Percentiles rank a stretch among this genome's conserved stretches.
phyloP scores from a whole-genome alignment of 2,888 invertebrate species.

The Synergus laeviventris region DNA sequence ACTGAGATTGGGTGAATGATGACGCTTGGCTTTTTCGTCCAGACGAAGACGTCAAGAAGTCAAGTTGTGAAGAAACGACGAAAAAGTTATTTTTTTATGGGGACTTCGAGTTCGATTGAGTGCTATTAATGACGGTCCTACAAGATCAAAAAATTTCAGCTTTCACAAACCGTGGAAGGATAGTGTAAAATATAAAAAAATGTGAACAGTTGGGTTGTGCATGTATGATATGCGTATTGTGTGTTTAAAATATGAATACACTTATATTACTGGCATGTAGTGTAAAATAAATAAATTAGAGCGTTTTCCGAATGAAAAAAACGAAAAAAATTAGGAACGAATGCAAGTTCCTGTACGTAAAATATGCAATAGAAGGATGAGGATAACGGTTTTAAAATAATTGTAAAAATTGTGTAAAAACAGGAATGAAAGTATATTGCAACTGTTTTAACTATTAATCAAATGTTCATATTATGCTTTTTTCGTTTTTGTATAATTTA shows the following conservation, averaged over 20 bases:
- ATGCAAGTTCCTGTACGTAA: not conserved
- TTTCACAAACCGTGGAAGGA: not conserved
- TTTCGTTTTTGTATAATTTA: not conserved
- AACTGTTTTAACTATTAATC: not conserved
- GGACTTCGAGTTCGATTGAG: constrained; percentile 37
- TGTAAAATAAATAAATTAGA: constrained; percentile 21
- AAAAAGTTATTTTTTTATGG: constrained; percentile 37
- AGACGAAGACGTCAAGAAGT: constrained; percentile 7
- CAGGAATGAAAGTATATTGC: constrained; percentile 17
- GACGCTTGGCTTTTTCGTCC: constrained; percentile 40
- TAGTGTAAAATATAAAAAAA: constrained; percentile 36
- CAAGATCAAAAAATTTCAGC: not conserved
- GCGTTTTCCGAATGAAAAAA: not conserved
- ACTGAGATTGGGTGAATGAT: constrained; percentile 58
- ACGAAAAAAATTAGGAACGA: not conserved
- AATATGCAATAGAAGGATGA: not conserved
- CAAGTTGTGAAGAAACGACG: constrained; percentile 20
- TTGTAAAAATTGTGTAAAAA: constrained; percentile 32
- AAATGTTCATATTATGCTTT: not conserved
- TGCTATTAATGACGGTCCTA: not conserved
- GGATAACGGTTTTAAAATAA: not conserved
- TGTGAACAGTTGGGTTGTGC: constrained; percentile 25
- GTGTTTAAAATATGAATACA: not conserved
- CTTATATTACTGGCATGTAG: constrained; percentile 16
- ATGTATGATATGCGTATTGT: constrained; percentile 10